Base-by-base conservation (phyloP, 2,113 vertebrate genomes). In the Hucho hucho region DNA sequence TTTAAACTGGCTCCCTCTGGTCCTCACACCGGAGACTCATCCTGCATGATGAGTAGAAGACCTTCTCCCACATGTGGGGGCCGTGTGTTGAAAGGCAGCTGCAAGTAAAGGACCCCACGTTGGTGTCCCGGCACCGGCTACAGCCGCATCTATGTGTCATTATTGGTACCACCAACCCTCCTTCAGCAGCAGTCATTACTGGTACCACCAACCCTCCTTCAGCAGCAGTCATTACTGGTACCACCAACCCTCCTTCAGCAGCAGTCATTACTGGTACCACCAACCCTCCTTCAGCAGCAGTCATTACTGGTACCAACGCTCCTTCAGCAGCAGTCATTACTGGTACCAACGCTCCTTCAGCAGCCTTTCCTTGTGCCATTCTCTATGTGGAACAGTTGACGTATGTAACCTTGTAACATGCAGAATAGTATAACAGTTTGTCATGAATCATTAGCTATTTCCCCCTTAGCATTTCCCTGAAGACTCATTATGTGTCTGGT, bases 61-160 rank as follows among this genome's bases (percentile, higher is more conserved):
- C 83, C 81, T 22, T 69, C 79, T 80, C 78, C 72, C 87, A 81
- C 78, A 78, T 80, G 75, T 24, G 1, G 32, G 20, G 32, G 32
- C 16, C 32, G 6, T 28, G 25, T 69, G 53, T 85, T 86, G 81
- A 80, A 80, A 94, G 94, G 94, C 82, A 75, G 76, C 86, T 77
- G 88, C 90, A 90, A 75, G 73, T 83, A 77, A 70, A 69, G 74
- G 32, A 9, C 53, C 6, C 4, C 1, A 22, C 6, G 58, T 24
- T 24, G n/a, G n/a, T n/a, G 5, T 18, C 49, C 49, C 2, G 14
- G 47, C 47, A 13, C 13, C 49, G 49, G 49, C 4, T 18, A 4
- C 14, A 53, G 49, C 14, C 16, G 16, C 13, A 53, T 53, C 49
- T 61, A 6, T 61, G n/a, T 22, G n/a, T 61, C 2, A n/a, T 11